Conservation (phyloP, 2,888 invertebrate genomes). For the Tribolium freemani region DNA sequence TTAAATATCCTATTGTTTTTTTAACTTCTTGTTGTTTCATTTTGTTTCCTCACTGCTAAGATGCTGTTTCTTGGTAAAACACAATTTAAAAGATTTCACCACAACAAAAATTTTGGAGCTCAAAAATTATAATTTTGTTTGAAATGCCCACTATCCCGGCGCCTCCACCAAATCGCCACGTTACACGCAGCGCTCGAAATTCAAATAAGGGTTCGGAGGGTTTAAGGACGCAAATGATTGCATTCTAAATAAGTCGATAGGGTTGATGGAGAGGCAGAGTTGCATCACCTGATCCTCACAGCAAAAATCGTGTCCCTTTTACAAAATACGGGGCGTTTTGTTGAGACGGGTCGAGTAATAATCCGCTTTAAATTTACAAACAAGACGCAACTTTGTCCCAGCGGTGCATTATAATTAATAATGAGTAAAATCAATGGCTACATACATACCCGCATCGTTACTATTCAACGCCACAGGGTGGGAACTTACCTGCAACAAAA, state of each 20-base stretch:
- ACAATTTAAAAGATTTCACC: too few relatives aligned
- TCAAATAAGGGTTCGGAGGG: slow-evolving; percentile 24
- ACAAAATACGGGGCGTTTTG: background rate
- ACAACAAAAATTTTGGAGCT: too few relatives aligned
- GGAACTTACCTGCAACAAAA: slow-evolving; percentile 34
- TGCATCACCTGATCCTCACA: slow-evolving; percentile 27
- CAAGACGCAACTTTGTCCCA: too few relatives aligned
- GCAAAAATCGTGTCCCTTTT: background rate
- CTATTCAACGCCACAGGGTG: too few relatives aligned
- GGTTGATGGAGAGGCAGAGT: slow-evolving; percentile 18
- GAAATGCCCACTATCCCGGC: background rate
- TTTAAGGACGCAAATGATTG: slow-evolving; percentile 31
- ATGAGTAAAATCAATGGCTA: too few relatives aligned
- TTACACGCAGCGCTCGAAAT: background rate
- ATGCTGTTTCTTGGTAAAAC: too few relatives aligned
- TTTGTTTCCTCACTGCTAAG: too few relatives aligned
- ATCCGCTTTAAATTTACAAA: background rate
- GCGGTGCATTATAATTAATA: too few relatives aligned
- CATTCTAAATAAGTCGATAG: slow-evolving; percentile 32
- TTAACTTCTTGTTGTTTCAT: too few relatives aligned
- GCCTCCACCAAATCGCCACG: slow-evolving; percentile 11
- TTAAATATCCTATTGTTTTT: too few relatives aligned
- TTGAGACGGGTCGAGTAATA: background rate
- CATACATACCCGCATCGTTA: too few relatives aligned
- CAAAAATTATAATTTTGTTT: too few relatives aligned